Base-by-base conservation (phyloP, 2,797 vertebrate genomes). In the Alca torda region DNA sequence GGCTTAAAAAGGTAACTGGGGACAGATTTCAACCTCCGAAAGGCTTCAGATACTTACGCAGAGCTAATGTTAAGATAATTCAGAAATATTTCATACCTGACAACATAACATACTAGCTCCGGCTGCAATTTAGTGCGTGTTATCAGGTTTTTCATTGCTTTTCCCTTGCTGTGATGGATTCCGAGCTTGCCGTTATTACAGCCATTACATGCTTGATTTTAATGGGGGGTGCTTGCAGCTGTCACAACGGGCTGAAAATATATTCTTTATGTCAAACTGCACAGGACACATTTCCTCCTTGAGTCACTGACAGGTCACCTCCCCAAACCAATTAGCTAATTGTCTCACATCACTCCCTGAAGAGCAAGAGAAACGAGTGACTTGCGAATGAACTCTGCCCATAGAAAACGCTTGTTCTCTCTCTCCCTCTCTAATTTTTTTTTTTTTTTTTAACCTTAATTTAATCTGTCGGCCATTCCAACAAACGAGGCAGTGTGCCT, bases 251-350 rank as follows among this genome's bases (percentile, higher is more conserved):
- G 86, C 91, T 90, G 96, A 95, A 97, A 95, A 97, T 96, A 95
- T 87, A 93, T 89, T 96, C 93, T 96, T 97, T 92, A 95, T 96
- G 93, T 96, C 95, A 93, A 88, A 96, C 84, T 93, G 93, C 95
- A 97, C 88, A 90, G 97, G 91, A 97, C 93, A 97, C 85, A 68
- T 92, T 93, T 95, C 95, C 83, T 97, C 74, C 90, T 93, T 70
- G 93, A 96, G 96, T 92, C 94, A 97, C 79, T 95, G 95, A 97
- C 96, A 96, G 97, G 97, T 97, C 96, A 98, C 96, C 97, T 97
- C 97, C 96, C 92, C 93, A 97, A 98, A 97, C 95, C 97, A 98
- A 98, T 98, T 98, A 98, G 97, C 97, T 98, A 98, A 98, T 98
- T 98, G 98, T 97, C 95, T 98, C 78, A 33, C 96, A 98, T 97